Evolutionary conservation across 1,140 invertebrate genomes (phyloP), one percentile per base, ranked within the genome.

Genomic region (Cyclina sinensis): DNA sequence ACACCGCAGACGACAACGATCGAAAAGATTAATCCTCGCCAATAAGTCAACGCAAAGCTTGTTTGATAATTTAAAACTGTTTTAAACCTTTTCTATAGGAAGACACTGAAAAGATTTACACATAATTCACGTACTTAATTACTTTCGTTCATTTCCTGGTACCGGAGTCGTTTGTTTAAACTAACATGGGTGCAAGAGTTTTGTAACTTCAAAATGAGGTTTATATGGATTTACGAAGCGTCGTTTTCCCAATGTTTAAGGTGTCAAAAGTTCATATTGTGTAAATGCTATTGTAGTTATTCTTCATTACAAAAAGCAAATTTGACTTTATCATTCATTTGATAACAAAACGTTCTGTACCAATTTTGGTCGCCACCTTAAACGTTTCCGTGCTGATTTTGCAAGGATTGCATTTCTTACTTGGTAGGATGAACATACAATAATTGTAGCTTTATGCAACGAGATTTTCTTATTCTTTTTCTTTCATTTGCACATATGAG

Each of bases 31-130:
- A 87, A 87, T 87, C 74, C 57, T 32, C 59, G 85, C 37, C 85
- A 87, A 62, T 78, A 87, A 87, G 85, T 87, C 85, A 87, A 87
- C 46, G 85, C 32, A 80, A 78, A 87, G 85, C 85, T 79, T 79
- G 74, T 87, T 80, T 80, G 85, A 80, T 76, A 87, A 87, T 87
- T 87, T 87, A 87, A 84, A 80, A 46, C 51, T 27, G 54, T 87
- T 86, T 24, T 51, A 76, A 59, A 80, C 74, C 32, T 27, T 14
- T 59, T 57, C 62, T 78, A 48, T 51, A 62, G 32, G 35, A 68
- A 54, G 85, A 80, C 37, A 79, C 54, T 30, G 30, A 24, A 27
- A 43, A 80, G 85, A 87, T 87, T 70, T 80, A 54, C 70, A 79
- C 76, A 87, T 78, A 87, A 87, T 87, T 87, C 85, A 70, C 57